A percentile compares a stretch with the other conserved stretches of the same genome.
These are phyloP conservation scores for Dicrurus megarhynchus DNA, from an alignment of 2,113 vertebrate genomes.

Conservation along the genomic window DNA sequence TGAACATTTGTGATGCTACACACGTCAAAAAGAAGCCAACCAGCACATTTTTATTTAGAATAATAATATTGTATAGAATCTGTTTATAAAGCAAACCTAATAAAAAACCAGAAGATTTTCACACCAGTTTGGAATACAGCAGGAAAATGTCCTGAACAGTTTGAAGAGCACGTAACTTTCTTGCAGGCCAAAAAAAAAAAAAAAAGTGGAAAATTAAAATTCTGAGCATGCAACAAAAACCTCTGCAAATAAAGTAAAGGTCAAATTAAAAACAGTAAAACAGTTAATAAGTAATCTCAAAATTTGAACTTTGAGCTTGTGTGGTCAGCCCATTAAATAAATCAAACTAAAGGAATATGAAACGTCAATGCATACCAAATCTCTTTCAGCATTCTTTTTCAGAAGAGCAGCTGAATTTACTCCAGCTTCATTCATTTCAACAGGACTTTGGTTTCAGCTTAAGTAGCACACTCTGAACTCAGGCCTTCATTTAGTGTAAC, in stretches of 20 bases:
- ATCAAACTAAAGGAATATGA: neutral
- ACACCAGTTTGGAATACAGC: neutral
- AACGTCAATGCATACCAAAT: neutral
- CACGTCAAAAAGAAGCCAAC: neutral
- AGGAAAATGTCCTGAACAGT: neutral
- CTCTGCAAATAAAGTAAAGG: neutral
- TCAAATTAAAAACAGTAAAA: constrained; percentile 54
- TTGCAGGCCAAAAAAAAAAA: neutral
- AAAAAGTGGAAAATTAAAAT: neutral
- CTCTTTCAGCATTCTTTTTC: neutral
- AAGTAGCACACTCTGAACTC: neutral
- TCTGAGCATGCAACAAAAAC: neutral
- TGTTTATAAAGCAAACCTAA: neutral
- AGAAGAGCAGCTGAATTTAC: neutral
- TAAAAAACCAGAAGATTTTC: neutral
- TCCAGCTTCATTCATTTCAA: neutral
- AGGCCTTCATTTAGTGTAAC: neutral
- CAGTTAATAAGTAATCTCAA: constrained; percentile 52
- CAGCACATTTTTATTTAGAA: neutral
- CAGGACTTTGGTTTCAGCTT: neutral
- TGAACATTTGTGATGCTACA: neutral
- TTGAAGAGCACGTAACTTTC: neutral
- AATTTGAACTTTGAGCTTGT: neutral
- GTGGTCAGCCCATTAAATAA: neutral
- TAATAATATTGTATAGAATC: neutral